Evolutionary conservation across 2,797 vertebrate species (phyloP).

Genomic region (Sebastes miniatus): DNA sequence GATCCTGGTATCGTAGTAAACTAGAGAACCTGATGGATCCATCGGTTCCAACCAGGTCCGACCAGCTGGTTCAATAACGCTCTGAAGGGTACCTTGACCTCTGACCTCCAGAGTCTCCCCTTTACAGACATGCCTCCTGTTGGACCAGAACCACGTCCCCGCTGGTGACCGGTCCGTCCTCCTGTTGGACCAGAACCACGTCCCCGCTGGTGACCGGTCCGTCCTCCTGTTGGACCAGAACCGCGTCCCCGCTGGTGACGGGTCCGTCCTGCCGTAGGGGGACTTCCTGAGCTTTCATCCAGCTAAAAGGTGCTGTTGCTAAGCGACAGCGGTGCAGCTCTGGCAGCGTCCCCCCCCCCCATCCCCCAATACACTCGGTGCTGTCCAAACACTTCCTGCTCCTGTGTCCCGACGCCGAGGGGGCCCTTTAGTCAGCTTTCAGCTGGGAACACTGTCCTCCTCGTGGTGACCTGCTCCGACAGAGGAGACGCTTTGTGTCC

Average conservation of each 20-base stretch:
- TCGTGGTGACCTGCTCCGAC: constrained; percentile 41
- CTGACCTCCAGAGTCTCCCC: no score
- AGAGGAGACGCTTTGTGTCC: neutral
- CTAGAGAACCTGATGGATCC: no score
- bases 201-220: neutral
- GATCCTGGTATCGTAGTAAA: no score
- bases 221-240: constrained; percentile 4
- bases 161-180: neutral
- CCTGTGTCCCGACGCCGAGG: constrained; percentile 11
- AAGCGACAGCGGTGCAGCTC: constrained; percentile 19
- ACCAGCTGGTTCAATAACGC: no score
- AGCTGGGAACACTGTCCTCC: constrained; percentile 7
- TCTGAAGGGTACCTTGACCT: no score
- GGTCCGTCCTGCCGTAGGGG: neutral
- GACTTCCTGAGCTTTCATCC: constrained; percentile 33
- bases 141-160: neutral
- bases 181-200: neutral
- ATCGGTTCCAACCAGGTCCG: no score
- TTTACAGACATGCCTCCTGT: neutral
- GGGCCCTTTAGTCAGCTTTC: constrained; percentile 21
- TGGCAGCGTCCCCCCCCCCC: constrained; percentile 41
- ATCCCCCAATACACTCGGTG: constrained; percentile 41
- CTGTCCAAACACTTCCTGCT: constrained; percentile 49
- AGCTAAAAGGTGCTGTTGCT: constrained; percentile 60
- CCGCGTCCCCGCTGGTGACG: neutral